phyloP scores from a whole-genome alignment of 2,113 vertebrate genomes.

The Candoia aspera region DNA sequence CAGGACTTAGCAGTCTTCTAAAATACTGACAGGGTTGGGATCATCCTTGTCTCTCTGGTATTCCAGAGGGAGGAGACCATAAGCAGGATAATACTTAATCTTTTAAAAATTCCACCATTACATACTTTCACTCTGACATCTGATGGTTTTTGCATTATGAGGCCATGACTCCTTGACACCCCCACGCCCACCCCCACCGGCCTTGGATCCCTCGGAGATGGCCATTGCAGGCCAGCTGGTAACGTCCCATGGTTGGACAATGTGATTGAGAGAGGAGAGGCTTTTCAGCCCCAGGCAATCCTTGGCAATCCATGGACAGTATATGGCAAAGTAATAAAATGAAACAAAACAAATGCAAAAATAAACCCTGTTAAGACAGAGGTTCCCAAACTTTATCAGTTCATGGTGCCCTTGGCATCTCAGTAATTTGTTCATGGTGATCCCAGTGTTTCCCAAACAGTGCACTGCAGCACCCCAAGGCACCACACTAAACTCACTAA shows the following conservation, averaged over 20 bases:
- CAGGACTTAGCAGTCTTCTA: background rate
- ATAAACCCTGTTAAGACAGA: background rate
- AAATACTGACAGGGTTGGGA: background rate
- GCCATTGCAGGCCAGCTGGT: background rate
- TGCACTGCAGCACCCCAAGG: background rate
- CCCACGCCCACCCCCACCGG: background rate
- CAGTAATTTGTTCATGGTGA: background rate
- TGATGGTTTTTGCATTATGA: background rate
- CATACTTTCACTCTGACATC: background rate
- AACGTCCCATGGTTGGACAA: background rate
- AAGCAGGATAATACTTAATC: background rate
- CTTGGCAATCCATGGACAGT: background rate
- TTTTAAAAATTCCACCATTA: background rate
- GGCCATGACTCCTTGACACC: background rate
- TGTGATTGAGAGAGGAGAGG: too few relatives aligned
- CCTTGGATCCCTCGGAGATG: background rate
- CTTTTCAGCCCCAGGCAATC: too few relatives aligned
- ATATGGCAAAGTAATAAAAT: background rate
- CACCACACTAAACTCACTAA: background rate
- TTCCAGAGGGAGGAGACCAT: background rate
- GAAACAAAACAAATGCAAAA: background rate
- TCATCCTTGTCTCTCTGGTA: background rate
- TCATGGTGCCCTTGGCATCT: background rate
- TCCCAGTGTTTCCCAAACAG: background rate
- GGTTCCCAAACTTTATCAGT: background rate